Percentiles rank a stretch among this genome's conserved stretches.
These are phyloP conservation scores for Chelon labrosus DNA, from an alignment of 2,797 vertebrate species.

Conservation along the genomic window DNA sequence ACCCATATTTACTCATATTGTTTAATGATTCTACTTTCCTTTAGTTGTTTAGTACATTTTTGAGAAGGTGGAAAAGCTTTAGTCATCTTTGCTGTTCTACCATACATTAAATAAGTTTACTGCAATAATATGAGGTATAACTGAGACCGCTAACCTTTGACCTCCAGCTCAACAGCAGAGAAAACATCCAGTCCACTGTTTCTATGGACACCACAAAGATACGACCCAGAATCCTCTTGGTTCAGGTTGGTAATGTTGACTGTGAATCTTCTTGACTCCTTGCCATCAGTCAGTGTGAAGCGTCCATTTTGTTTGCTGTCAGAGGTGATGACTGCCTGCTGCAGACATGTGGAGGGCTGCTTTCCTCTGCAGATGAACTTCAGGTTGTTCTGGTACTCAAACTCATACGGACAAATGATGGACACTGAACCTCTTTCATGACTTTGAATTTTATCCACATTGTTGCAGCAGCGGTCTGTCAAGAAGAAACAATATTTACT, in stretches of 20 bases:
- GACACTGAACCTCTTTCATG: slow-evolving; percentile 29
- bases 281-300: slow-evolving; percentile 42
- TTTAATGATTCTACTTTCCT: neutral
- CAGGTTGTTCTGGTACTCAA: neutral
- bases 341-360: slow-evolving; percentile 25
- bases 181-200: slow-evolving; percentile 42
- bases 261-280: neutral
- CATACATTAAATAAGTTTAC: neutral
- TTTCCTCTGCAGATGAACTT: slow-evolving; percentile 69
- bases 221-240: slow-evolving; percentile 49
- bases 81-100: no score
- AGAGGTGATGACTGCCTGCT: neutral
- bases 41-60: neutral
- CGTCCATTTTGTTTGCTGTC: accelerated
- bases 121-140: neutral
- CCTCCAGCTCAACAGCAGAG: slow-evolving; percentile 46
- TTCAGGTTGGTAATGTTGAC: slow-evolving; percentile 50
- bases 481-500: no score
- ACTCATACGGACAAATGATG: slow-evolving; percentile 47
- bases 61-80: neutral
- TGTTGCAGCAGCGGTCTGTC: slow-evolving; percentile 53
- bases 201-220: slow-evolving; percentile 59
- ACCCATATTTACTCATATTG: no score
- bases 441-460: neutral
- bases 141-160: slow-evolving; percentile 37